Evolutionary conservation across 2,797 vertebrate species (phyloP).

Genomic region (Xerus rutilus): DNA sequence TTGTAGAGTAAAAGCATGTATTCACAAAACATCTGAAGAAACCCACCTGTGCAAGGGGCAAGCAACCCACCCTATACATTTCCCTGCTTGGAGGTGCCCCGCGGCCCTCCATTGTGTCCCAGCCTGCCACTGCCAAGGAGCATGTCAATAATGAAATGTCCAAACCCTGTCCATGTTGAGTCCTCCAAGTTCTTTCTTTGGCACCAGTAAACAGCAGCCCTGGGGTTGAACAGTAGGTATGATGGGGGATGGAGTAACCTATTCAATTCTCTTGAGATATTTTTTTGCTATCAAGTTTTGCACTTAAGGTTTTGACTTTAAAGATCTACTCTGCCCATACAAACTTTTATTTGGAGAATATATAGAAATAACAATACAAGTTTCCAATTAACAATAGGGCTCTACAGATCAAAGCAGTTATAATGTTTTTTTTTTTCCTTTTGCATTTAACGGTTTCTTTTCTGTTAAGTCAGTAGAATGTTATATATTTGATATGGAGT

Average conservation of each 20-base stretch:
- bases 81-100: too few species aligned
- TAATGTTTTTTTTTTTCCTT: not conserved
- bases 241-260: rapidly evolving
- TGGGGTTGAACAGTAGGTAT: too few species aligned
- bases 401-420: not conserved
- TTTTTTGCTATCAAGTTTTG: not conserved
- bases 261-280: not conserved
- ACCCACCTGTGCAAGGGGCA: too few species aligned
- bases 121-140: too few species aligned
- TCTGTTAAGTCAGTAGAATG: not conserved
- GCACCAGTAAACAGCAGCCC: too few species aligned
- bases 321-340: not conserved
- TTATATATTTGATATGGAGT: not conserved
- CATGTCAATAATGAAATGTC: too few species aligned
- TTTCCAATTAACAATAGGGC: not conserved
- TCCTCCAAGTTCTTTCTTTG: too few species aligned
- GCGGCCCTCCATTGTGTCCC: too few species aligned
- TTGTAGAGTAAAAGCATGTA: too few species aligned
- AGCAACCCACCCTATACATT: too few species aligned
- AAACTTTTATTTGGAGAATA: not conserved
- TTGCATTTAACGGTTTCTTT: not conserved
- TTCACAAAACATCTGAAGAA: too few species aligned
- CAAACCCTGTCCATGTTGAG: too few species aligned
- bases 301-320: not conserved
- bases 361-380: not conserved